These are phyloP conservation scores for Trichopoda pennipes DNA, from an alignment of 2,888 invertebrate genomes.

Conservation along the genomic window DNA sequence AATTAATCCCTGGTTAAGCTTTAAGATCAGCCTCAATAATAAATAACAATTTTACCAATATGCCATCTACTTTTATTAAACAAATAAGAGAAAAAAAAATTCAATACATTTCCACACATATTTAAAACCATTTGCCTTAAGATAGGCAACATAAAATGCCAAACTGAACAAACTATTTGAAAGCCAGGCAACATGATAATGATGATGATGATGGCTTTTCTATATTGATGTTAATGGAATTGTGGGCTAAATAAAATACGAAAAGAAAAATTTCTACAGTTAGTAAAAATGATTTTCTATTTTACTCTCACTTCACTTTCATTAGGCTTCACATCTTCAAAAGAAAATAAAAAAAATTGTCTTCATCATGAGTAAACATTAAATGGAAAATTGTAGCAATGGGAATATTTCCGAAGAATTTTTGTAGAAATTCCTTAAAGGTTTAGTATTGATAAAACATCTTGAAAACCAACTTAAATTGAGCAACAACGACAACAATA, in stretches of 20 bases:
- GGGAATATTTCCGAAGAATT: slow-evolving; percentile 18
- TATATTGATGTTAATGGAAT: slow-evolving; percentile 13
- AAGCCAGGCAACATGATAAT: slow-evolving; percentile 12
- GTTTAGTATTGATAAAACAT: slow-evolving; percentile 8
- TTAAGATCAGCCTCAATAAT: slow-evolving; percentile 63
- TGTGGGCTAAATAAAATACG: background rate
- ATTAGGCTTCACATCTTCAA: background rate
- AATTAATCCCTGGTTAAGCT: slow-evolving; percentile 63
- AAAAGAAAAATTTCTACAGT: background rate
- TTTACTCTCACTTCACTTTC: slow-evolving; percentile 3
- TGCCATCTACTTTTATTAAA: slow-evolving; percentile 8
- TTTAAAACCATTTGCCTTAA: background rate
- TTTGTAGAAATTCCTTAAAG: background rate
- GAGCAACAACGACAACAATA: background rate
- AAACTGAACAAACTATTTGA: slow-evolving; percentile 15
- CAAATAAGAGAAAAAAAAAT: background rate
- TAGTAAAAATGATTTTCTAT: background rate
- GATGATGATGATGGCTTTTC: background rate
- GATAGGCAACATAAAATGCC: slow-evolving; percentile 26
- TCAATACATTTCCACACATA: background rate
- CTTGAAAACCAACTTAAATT: too few species aligned
- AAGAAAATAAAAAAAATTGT: background rate
- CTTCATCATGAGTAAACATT: slow-evolving; percentile 21
- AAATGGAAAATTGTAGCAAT: slow-evolving; percentile 34
- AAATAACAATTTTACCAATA: slow-evolving; percentile 65